phyloP scores from a whole-genome alignment of 2,113 vertebrate genomes.

The Cryptotis parvus region DNA sequence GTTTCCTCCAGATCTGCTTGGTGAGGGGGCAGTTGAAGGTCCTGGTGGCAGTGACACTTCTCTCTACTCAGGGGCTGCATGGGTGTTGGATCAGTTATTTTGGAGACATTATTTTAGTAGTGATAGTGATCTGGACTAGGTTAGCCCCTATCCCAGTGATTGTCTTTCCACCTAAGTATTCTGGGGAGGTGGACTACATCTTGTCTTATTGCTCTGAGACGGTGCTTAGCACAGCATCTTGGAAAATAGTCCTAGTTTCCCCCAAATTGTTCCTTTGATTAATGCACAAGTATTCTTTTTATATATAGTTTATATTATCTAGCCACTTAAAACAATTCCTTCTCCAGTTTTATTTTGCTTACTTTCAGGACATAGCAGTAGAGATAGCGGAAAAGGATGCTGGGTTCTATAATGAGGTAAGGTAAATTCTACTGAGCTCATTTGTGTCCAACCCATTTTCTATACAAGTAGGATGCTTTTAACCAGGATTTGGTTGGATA shows the following conservation, averaged over 20 bases:
- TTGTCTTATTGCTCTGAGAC: neutral
- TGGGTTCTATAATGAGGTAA: too few relatives aligned
- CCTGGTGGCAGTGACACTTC: neutral
- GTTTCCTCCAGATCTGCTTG: neutral
- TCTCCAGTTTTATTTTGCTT: neutral
- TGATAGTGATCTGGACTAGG: neutral
- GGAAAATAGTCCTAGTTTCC: neutral
- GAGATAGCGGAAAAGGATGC: slow-evolving; percentile 21
- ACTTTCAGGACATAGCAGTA: neutral
- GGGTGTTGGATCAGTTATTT: neutral
- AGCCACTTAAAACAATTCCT: neutral
- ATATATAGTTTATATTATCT: neutral
- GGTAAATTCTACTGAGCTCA: too few relatives aligned
- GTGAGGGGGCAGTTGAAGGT: neutral
- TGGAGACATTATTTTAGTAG: neutral
- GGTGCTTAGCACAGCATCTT: neutral
- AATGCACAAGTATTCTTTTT: neutral
- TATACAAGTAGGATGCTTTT: neutral
- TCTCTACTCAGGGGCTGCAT: neutral
- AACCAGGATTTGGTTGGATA: neutral
- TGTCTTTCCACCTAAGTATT: neutral
- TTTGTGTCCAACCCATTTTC: neutral
- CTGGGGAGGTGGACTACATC: neutral
- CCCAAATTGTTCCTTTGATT: neutral
- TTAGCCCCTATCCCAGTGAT: neutral